Evolutionary conservation across 2,797 vertebrate species (phyloP).

Genomic region (Stomatorhinus walkeri): DNA sequence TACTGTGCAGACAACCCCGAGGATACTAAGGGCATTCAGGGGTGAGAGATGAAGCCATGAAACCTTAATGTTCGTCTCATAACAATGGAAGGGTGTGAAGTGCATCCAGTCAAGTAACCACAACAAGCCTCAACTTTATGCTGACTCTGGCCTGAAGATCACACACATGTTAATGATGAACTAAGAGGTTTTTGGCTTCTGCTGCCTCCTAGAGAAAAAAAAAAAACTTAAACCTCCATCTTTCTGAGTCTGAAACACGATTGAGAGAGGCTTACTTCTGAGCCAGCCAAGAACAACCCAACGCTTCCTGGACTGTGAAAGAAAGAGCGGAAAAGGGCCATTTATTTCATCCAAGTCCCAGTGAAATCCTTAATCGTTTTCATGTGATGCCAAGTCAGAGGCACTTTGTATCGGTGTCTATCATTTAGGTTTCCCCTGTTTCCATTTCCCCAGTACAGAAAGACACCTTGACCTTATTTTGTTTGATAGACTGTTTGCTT

Average conservation of each 20-base stretch:
- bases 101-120: not conserved
- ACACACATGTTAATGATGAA: constrained; percentile 75
- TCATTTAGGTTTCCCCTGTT: constrained; percentile 7
- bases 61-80: not conserved
- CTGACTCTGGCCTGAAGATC: constrained; percentile 17
- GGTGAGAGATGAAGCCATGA: not conserved
- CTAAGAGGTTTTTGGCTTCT: constrained; percentile 69
- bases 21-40: not conserved
- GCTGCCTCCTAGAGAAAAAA: constrained; percentile 58
- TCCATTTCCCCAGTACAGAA: not conserved
- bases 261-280: constrained; percentile 74
- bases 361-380: constrained; percentile 73
- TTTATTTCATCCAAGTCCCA: constrained; percentile 63
- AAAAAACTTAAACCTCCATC: constrained; percentile 67
- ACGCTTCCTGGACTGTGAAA: constrained; percentile 70
- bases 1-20: not conserved
- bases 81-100: not conserved
- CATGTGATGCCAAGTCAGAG: constrained; percentile 42
- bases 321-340: constrained; percentile 63
- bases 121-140: not conserved
- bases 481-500: not conserved
- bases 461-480: not conserved
- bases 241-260: constrained; percentile 74
- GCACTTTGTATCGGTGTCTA: constrained; percentile 33
- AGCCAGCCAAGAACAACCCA: constrained; percentile 75